Conservation (phyloP, 2,113 vertebrate species). For the Poeciliopsis occidentalis region DNA sequence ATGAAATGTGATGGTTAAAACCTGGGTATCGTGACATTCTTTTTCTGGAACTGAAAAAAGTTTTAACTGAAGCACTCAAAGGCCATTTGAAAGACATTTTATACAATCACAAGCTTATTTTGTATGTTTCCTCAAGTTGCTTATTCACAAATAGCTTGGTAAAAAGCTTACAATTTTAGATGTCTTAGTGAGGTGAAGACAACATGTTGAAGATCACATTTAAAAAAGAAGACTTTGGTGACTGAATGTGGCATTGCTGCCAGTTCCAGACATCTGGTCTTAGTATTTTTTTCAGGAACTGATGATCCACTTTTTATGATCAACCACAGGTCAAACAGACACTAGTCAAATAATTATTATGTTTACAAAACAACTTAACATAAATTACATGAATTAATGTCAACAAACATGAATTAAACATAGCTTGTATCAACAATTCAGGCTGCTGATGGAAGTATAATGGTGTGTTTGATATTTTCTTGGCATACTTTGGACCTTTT, state of each 20-base stretch:
- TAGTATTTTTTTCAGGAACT: not conserved
- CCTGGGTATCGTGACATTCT: slow-evolving; percentile 5
- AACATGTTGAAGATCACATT: not conserved
- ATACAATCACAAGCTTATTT: not conserved
- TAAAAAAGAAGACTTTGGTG: not conserved
- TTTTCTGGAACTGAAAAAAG: slow-evolving; percentile 22
- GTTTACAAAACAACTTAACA: not conserved
- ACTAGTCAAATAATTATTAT: not conserved
- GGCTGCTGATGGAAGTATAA: not conserved
- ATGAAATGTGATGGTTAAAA: slow-evolving; percentile 46
- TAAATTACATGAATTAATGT: too few relatives aligned
- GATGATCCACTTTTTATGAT: not conserved
- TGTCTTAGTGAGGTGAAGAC: not conserved
- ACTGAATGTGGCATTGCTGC: not conserved
- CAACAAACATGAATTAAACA: not conserved
- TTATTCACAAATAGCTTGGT: not conserved
- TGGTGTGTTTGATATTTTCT: not conserved
- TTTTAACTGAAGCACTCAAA: slow-evolving; percentile 15
- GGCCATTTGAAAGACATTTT: not conserved
- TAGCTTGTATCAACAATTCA: not conserved
- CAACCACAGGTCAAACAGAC: not conserved
- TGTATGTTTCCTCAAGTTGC: not conserved
- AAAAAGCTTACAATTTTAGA: not conserved
- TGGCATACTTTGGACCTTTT: not conserved
- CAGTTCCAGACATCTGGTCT: not conserved